These are phyloP conservation scores for Eristalis pertinax DNA, from an alignment of 2,888 invertebrate species.

Conservation along the genomic window DNA sequence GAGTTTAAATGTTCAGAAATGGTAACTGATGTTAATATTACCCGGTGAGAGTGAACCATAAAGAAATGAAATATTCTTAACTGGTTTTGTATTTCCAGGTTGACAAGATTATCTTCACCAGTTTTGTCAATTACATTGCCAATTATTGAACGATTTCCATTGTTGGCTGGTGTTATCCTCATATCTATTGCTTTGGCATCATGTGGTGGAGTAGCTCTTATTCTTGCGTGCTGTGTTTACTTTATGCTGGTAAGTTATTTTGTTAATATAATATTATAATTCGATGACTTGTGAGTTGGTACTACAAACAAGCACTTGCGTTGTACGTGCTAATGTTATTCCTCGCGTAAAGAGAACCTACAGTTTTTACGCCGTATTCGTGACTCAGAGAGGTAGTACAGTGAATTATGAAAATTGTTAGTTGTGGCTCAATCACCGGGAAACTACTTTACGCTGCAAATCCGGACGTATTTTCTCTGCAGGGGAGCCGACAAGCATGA, in stretches of 20 bases:
- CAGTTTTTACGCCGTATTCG: no score
- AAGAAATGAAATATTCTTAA: neutral
- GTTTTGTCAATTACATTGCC: slow-evolving; percentile 83
- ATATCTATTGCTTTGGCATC: slow-evolving; percentile 85
- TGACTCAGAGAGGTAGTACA: no score
- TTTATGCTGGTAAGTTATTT: slow-evolving; percentile 84
- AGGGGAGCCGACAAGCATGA: no score
- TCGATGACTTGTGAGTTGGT: no score
- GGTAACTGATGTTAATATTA: neutral
- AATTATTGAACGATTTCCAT: slow-evolving; percentile 87
- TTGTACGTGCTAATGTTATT: no score
- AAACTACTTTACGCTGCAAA: no score
- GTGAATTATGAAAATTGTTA: no score
- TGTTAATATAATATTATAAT: no score
- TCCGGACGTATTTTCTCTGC: no score
- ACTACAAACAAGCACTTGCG: no score
- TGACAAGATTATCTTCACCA: slow-evolving; percentile 72
- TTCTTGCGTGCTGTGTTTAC: slow-evolving; percentile 86
- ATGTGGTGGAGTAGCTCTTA: slow-evolving; percentile 88
- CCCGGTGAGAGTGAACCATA: neutral
- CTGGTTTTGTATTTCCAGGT: slow-evolving; percentile 82
- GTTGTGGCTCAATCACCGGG: no score
- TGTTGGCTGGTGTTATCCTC: slow-evolving; percentile 85
- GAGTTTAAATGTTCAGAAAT: slow-evolving; percentile 66
- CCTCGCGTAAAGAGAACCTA: no score